phyloP scores from a whole-genome alignment of 2,797 vertebrate genomes.

The Catharus ustulatus region DNA sequence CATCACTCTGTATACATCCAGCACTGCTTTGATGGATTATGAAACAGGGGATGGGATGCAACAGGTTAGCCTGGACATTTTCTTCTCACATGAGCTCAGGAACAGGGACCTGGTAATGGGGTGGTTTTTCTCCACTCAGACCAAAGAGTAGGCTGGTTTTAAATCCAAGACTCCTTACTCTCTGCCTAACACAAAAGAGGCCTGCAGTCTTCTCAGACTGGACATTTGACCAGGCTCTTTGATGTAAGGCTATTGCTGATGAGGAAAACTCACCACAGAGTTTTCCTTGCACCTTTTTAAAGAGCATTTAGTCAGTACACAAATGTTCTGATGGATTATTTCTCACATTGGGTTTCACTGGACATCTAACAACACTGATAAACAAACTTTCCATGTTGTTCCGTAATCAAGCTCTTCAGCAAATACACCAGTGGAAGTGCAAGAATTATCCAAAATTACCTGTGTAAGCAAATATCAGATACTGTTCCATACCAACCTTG shows the following conservation, averaged over 20 bases:
- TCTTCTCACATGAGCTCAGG: background rate
- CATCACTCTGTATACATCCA: background rate
- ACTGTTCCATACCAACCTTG: background rate
- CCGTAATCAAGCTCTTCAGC: background rate
- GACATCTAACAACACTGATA: background rate
- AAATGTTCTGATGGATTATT: background rate
- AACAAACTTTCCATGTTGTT: background rate
- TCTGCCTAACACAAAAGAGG: background rate
- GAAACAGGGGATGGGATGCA: background rate
- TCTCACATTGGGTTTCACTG: background rate
- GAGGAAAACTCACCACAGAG: background rate
- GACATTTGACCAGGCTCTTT: background rate
- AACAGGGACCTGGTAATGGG: background rate
- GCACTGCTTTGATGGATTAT: background rate
- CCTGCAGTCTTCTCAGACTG: background rate
- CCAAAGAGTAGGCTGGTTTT: background rate
- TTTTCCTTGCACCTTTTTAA: background rate
- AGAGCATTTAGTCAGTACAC: background rate
- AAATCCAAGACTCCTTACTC: background rate
- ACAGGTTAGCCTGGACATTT: background rate
- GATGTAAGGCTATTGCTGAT: background rate
- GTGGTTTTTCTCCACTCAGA: fast-evolving
- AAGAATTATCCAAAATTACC: background rate
- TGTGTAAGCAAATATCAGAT: background rate
- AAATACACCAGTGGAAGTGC: background rate